Conservation (phyloP, 2,888 invertebrate genomes). For the Cataglyphis rosenhaueri region DNA sequence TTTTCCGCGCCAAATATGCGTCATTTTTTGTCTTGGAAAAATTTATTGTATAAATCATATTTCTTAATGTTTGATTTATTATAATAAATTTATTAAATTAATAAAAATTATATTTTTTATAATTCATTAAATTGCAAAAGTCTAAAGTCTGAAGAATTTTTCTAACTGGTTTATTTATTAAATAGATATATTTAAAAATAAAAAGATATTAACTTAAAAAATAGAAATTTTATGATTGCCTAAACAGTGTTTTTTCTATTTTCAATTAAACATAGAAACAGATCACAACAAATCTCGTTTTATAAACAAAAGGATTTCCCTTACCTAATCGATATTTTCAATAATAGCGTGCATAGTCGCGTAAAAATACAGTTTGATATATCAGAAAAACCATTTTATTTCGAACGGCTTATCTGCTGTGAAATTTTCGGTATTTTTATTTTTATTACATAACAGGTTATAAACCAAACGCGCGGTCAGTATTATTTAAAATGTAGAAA, state of each 20-base stretch:
- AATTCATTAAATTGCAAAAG: not conserved
- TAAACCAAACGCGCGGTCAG: not conserved
- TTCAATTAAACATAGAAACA: slow-evolving; percentile 32
- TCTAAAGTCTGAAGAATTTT: not conserved
- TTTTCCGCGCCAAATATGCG: not conserved
- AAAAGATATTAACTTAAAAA: slow-evolving; percentile 10
- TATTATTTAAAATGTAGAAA: slow-evolving; percentile 33
- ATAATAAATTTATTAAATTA: not conserved
- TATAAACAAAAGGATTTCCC: slow-evolving; percentile 27
- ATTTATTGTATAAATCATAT: not conserved
- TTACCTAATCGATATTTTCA: slow-evolving; percentile 45
- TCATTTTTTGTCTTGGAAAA: not conserved
- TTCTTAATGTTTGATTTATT: not conserved
- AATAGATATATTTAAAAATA: not conserved
- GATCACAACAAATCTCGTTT: not conserved
- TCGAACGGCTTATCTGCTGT: slow-evolving; percentile 26
- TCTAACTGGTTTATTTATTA: not conserved
- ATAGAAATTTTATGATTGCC: slow-evolving; percentile 20
- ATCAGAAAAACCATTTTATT: slow-evolving; percentile 35
- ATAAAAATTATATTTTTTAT: not conserved
- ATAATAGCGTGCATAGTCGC: slow-evolving; percentile 1
- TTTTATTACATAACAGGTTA: slow-evolving; percentile 37
- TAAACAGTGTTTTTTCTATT: slow-evolving; percentile 1
- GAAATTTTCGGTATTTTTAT: slow-evolving; percentile 10
- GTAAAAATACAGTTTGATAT: slow-evolving; percentile 23